These are phyloP conservation scores for Brienomyrus longianalis DNA, from an alignment of 2,113 vertebrate species.

Conservation along the genomic window DNA sequence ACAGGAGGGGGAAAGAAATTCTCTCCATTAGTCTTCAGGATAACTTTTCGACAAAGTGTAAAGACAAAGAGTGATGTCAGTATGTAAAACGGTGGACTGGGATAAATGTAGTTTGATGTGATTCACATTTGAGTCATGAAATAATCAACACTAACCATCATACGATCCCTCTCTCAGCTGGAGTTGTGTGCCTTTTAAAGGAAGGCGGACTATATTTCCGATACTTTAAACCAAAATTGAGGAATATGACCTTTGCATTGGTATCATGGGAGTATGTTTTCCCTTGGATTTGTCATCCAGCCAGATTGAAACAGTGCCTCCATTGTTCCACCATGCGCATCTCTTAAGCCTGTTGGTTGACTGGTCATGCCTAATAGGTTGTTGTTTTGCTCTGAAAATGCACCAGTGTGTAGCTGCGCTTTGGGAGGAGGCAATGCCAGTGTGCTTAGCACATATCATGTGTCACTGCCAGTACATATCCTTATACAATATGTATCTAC, in stretches of 20 bases:
- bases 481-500: constrained; percentile 7
- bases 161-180: background rate
- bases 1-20: background rate
- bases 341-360: background rate
- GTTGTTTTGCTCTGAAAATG: background rate
- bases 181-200: background rate
- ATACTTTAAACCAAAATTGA: background rate
- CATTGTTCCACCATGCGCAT: background rate
- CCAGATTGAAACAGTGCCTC: background rate
- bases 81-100: background rate
- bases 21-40: background rate
- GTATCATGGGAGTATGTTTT: background rate
- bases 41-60: background rate
- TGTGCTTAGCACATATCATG: background rate
- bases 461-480: constrained; percentile 1
- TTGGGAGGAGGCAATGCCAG: background rate
- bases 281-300: background rate
- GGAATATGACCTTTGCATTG: background rate
- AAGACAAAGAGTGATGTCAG: background rate
- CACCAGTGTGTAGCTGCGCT: background rate
- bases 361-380: background rate
- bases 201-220: background rate
- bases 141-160: background rate
- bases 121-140: constrained; percentile 8
- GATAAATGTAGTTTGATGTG: background rate